Evolutionary conservation across 2,888 invertebrate genomes (phyloP).

Genomic region (Drosophila emarginata): DNA sequence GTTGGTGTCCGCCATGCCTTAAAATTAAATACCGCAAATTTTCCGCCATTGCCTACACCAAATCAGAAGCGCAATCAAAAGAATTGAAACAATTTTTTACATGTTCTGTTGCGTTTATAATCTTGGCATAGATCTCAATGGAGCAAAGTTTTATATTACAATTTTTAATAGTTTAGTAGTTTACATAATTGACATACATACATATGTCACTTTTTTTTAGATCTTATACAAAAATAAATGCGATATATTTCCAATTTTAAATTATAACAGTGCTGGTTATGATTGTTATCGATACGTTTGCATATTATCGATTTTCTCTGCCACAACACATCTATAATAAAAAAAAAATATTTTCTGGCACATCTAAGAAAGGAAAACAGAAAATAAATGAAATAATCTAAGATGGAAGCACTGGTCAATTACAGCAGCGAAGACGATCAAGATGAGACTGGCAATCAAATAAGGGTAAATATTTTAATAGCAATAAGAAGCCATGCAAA

Average conservation of each 20-base stretch:
- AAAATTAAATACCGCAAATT: constrained; percentile 35
- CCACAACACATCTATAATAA: not conserved
- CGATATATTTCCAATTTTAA: not conserved
- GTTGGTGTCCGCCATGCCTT: not conserved
- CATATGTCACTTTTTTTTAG: not conserved
- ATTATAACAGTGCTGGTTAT: not conserved
- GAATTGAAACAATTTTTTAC: not conserved
- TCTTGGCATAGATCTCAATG: not conserved
- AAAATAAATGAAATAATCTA: constrained; percentile 2
- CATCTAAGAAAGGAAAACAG: not conserved
- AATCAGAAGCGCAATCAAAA: constrained; percentile 38
- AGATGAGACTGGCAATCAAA: constrained; percentile 81
- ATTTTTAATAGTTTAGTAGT: not conserved
- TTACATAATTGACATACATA: not conserved
- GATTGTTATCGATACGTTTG: not conserved
- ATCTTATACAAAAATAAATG: not conserved
- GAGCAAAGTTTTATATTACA: not conserved
- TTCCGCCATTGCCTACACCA: constrained; percentile 52
- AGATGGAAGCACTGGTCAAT: constrained; percentile 89
- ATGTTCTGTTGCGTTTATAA: not conserved
- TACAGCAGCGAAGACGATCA: constrained; percentile 91
- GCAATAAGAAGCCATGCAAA: constrained; percentile 4
- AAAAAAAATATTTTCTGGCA: not conserved
- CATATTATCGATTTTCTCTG: not conserved
- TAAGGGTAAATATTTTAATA: constrained; percentile 78